Evolutionary conservation across 2,888 invertebrate species (phyloP).

Genomic region (Ennomos fuscantarius): DNA sequence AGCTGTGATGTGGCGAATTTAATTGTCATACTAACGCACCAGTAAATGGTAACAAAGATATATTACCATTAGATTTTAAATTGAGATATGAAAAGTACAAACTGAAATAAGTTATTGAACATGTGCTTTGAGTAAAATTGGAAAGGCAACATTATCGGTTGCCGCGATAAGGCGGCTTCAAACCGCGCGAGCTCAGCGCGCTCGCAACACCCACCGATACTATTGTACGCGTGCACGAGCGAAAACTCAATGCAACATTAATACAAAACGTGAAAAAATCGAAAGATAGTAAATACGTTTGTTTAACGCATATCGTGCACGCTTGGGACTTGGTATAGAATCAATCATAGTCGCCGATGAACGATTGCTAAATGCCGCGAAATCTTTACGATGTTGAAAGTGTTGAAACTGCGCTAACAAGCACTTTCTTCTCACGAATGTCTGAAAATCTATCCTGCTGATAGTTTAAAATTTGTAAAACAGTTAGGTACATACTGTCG

Average conservation of each 20-base stretch:
- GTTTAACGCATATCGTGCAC: slow-evolving; percentile 13
- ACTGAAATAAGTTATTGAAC: slow-evolving; percentile 46
- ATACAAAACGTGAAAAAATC: slow-evolving; percentile 24
- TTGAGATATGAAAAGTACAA: slow-evolving; percentile 28
- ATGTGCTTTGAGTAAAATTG: slow-evolving; percentile 53
- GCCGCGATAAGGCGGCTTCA: slow-evolving; percentile 44
- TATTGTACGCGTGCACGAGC: slow-evolving; percentile 50
- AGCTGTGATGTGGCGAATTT: slow-evolving; percentile 34
- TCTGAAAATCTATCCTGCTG: background rate
- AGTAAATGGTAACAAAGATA: slow-evolving; percentile 42
- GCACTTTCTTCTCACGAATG: slow-evolving; percentile 5
- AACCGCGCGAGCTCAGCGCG: slow-evolving; percentile 55
- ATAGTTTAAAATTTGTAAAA: background rate
- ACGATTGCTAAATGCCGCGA: slow-evolving; percentile 1
- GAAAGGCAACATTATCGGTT: slow-evolving; percentile 55
- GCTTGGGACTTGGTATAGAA: background rate
- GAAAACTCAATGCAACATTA: slow-evolving; percentile 50
- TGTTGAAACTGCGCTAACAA: slow-evolving; percentile 1
- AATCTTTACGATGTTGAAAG: slow-evolving; percentile 7
- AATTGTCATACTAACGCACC: slow-evolving; percentile 42
- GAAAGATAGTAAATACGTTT: slow-evolving; percentile 6
- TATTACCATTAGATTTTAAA: slow-evolving; percentile 37
- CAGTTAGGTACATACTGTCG: too few relatives aligned
- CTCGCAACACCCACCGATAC: slow-evolving; percentile 44
- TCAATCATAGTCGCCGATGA: slow-evolving; percentile 17